A percentile compares a stretch with the other conserved stretches of the same genome.
phyloP scores from a whole-genome alignment of 2,113 vertebrate species.

The Trichechus manatus region DNA sequence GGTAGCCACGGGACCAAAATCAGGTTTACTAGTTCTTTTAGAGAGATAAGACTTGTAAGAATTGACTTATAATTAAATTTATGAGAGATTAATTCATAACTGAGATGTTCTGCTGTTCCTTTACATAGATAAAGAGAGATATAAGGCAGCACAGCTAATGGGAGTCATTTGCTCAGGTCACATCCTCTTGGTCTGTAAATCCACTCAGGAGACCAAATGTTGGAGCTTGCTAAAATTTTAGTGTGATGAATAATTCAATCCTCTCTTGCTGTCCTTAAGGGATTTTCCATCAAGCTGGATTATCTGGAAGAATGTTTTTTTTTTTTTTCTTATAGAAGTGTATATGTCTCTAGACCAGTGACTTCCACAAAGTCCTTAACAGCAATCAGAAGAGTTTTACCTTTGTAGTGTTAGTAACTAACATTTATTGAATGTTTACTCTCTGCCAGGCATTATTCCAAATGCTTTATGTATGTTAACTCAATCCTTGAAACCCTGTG shows the following conservation, averaged over 20 bases:
- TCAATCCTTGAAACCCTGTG: not conserved
- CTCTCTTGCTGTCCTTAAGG: not conserved
- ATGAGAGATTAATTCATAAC: conserved; percentile 9
- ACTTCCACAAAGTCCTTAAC: not conserved
- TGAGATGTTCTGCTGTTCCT: not conserved
- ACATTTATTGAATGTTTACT: not conserved
- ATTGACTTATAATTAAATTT: not conserved
- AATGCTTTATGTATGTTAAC: not conserved
- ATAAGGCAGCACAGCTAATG: not conserved
- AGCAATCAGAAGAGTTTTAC: not conserved
- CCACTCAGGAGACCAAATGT: not conserved
- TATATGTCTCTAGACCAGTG: conserved; percentile 14
- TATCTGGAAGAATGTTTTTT: conserved; percentile 25
- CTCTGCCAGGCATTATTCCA: not conserved
- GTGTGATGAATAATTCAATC: not conserved
- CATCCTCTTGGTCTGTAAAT: not conserved
- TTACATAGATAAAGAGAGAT: not conserved
- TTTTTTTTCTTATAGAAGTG: not conserved
- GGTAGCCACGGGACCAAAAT: not conserved
- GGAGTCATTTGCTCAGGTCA: conserved; percentile 15
- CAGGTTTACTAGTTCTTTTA: conserved; percentile 45
- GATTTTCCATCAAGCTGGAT: conserved; percentile 24
- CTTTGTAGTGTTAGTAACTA: not conserved
- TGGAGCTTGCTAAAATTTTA: not conserved
- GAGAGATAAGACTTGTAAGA: not conserved